A percentile compares a stretch with the other conserved stretches of the same genome.
Evolutionary conservation across 2,888 invertebrate species (phyloP).

Genomic region (Stenotaenia linearis): DNA sequence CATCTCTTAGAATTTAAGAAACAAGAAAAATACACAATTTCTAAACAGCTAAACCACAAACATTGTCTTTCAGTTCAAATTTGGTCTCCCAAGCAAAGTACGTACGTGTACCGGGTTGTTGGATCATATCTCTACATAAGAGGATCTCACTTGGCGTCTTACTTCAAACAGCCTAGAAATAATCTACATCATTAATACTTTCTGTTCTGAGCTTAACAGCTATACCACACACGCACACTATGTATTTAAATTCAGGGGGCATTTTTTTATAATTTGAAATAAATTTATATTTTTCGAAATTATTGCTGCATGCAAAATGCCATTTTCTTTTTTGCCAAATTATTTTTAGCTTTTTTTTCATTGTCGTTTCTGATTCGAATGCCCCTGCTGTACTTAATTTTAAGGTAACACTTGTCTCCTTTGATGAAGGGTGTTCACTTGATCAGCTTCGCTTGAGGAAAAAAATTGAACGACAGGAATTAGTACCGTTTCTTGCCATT

Average conservation of each 20-base stretch:
- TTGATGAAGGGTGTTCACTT: slow-evolving; percentile 31
- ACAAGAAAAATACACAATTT: not conserved
- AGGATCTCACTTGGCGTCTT: not conserved
- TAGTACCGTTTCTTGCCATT: slow-evolving; percentile 34
- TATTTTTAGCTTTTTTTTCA: not conserved
- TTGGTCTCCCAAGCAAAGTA: slow-evolving; percentile 30
- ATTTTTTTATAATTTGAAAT: not conserved
- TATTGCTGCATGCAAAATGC: too few species aligned
- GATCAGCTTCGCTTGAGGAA: slow-evolving; percentile 36
- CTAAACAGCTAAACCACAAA: not conserved
- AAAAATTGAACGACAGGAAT: slow-evolving; percentile 39
- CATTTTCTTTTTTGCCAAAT: not conserved
- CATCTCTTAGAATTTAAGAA: not conserved
- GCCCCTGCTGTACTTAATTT: slow-evolving; percentile 5
- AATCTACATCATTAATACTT: slow-evolving; percentile 59
- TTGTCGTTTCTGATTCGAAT: not conserved
- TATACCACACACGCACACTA: slow-evolving; percentile 44
- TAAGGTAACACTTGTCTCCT: slow-evolving; percentile 29
- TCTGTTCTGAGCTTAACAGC: slow-evolving; percentile 43
- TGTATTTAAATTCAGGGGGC: not conserved
- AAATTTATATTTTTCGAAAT: not conserved
- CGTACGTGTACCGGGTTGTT: slow-evolving; percentile 35
- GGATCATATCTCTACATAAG: slow-evolving; percentile 29
- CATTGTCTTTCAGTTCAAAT: not conserved
- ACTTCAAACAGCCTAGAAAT: slow-evolving; percentile 52